Evolutionary conservation across 2,888 invertebrate genomes (phyloP).

Genomic region (Meghimatium bilineatum): DNA sequence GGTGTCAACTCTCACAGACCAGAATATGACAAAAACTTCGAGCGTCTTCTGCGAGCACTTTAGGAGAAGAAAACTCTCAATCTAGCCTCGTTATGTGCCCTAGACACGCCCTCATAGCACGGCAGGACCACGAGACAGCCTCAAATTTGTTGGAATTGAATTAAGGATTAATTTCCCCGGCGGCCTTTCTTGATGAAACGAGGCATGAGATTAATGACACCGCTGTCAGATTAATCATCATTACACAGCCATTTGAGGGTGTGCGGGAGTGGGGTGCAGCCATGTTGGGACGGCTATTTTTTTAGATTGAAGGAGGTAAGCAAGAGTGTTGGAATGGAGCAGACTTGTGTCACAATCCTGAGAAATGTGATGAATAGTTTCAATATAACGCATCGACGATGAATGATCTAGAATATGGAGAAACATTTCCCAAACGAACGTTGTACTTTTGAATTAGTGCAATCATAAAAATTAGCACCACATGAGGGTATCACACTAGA

Average conservation of each 20-base stretch:
- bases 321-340: not conserved
- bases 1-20: not conserved
- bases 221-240: conserved; percentile 57
- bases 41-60: conserved; percentile 3
- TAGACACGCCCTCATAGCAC: conserved; percentile 34
- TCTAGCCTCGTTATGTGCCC: conserved; percentile 38
- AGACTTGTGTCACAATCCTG: not conserved
- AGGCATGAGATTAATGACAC: conserved; percentile 55
- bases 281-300: not conserved
- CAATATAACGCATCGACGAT: not conserved
- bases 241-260: conserved; percentile 54
- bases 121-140: conserved; percentile 25
- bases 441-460: too few relatives aligned
- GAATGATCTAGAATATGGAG: not conserved
- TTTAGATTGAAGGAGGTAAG: conserved; percentile 9
- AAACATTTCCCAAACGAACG: not conserved
- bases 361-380: not conserved
- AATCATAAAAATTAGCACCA: too few relatives aligned
- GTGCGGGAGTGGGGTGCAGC: not conserved
- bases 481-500: too few relatives aligned
- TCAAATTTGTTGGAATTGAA: conserved; percentile 58
- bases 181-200: conserved; percentile 54
- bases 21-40: not conserved
- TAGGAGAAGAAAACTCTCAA: conserved; percentile 28
- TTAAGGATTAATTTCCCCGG: conserved; percentile 60